These are phyloP conservation scores for Galeopsomyia nigrocyanea DNA, from an alignment of 2,888 invertebrate species.

Conservation along the genomic window DNA sequence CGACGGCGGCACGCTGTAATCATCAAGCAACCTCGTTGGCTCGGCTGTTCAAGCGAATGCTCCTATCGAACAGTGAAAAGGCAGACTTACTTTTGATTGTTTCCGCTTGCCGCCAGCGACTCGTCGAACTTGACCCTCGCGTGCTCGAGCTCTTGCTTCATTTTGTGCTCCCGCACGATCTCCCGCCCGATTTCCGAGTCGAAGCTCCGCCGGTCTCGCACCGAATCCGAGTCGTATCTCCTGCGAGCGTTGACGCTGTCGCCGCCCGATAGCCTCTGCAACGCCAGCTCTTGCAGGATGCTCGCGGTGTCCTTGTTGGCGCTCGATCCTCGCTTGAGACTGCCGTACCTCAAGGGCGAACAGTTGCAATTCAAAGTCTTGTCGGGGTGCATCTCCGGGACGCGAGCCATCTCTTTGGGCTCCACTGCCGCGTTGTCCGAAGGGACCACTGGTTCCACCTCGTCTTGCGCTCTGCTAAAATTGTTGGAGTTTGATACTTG, in stretches of 20 bases:
- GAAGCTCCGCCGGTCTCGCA: constrained; percentile 65
- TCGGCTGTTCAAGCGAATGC: neutral
- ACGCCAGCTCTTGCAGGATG: constrained; percentile 64
- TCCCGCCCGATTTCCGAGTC: constrained; percentile 71
- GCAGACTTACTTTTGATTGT: constrained; percentile 44
- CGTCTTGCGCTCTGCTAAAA: constrained; percentile 50
- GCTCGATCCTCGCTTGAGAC: constrained; percentile 60
- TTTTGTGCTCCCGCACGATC: constrained; percentile 68
- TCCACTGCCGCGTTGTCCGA: constrained; percentile 65
- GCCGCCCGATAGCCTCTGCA: constrained; percentile 64
- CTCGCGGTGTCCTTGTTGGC: constrained; percentile 64
- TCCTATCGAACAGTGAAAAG: neutral
- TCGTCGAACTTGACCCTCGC: constrained; percentile 63
- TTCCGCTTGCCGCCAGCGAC: constrained; percentile 49
- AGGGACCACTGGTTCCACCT: constrained; percentile 59
- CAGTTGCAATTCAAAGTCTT: constrained; percentile 57
- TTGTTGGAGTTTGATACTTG: constrained; percentile 26
- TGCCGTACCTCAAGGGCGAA: constrained; percentile 57
- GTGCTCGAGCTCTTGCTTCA: constrained; percentile 67
- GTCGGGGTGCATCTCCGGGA: constrained; percentile 64
- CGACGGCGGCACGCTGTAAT: constrained; percentile 29
- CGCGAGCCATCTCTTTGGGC: constrained; percentile 63
- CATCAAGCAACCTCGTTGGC: constrained; percentile 1
- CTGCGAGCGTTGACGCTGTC: constrained; percentile 57
- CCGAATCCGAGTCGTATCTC: constrained; percentile 59